phyloP scores from a whole-genome alignment of 2,113 vertebrate genomes.

The Alaudala cheleensis region DNA sequence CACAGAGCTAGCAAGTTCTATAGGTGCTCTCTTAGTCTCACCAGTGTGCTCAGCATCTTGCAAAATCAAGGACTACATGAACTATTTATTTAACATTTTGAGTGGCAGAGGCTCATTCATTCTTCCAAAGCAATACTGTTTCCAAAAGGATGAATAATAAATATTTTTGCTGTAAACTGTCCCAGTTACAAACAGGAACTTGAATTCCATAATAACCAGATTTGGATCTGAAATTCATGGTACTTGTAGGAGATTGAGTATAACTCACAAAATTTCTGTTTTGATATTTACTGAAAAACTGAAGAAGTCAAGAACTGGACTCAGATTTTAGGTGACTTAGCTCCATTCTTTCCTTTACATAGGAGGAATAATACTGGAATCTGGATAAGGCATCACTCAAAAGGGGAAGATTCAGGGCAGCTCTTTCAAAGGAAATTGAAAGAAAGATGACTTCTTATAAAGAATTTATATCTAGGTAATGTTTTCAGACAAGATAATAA shows the following conservation, averaged over 20 bases:
- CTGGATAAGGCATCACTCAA: neutral
- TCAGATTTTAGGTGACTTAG: neutral
- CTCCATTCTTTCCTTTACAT: neutral
- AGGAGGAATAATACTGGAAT: neutral
- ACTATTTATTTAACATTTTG: neutral
- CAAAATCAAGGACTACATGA: neutral
- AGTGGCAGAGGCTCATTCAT: neutral
- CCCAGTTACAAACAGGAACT: neutral
- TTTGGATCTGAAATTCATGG: neutral
- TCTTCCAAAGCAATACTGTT: neutral
- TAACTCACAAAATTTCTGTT: neutral
- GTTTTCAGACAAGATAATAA: conserved; percentile 24
- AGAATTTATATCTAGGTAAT: conserved; percentile 14
- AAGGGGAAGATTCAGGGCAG: neutral
- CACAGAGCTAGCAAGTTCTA: neutral
- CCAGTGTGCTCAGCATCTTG: neutral
- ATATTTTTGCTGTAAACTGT: neutral
- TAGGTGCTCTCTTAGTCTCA: neutral
- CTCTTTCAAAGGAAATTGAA: neutral
- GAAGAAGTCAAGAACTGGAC: neutral
- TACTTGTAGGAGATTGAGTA: neutral
- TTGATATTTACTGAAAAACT: neutral
- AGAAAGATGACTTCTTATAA: neutral
- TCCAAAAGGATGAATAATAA: neutral
- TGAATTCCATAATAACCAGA: neutral